Conservation (phyloP, 2,888 invertebrate genomes). For the Gandaritis pyraliata region DNA sequence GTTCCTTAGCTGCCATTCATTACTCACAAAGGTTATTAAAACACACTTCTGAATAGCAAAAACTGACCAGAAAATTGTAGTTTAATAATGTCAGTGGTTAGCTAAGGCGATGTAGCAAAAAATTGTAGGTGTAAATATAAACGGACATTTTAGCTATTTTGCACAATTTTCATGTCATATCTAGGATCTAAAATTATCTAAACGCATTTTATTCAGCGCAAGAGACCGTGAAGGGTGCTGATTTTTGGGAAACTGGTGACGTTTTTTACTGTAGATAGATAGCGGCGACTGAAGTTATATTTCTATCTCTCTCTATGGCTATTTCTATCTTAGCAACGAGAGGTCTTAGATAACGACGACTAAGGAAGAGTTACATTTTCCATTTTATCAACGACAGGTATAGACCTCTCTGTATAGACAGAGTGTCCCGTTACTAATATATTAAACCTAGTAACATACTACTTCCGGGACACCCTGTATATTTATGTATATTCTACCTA, state of each 20-base stretch:
- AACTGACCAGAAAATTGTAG: neutral
- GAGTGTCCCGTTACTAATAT: too few species aligned
- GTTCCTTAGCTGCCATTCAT: too few species aligned
- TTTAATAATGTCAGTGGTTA: constrained; percentile 12
- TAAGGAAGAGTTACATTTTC: too few species aligned
- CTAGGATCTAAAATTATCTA: constrained; percentile 12
- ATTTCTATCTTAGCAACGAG: too few species aligned
- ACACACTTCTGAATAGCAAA: neutral
- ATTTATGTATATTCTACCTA: too few species aligned
- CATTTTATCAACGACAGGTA: too few species aligned
- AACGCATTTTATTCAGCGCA: constrained; percentile 30
- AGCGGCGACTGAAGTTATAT: neutral
- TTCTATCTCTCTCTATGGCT: too few species aligned
- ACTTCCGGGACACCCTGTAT: too few species aligned
- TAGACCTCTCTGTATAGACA: too few species aligned
- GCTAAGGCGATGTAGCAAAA: constrained; percentile 9
- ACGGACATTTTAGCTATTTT: constrained; percentile 9
- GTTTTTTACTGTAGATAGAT: neutral
- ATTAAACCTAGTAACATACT: too few species aligned
- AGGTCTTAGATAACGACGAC: too few species aligned
- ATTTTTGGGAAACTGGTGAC: neutral
- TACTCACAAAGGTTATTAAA: too few species aligned
- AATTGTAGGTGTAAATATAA: constrained; percentile 19
- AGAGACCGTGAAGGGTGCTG: constrained; percentile 23
- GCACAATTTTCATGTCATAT: constrained; percentile 19